Evolutionary conservation across 1,140 invertebrate genomes (phyloP), one percentile per base, ranked within the genome.

Genomic region (Ephestia elutella): DNA sequence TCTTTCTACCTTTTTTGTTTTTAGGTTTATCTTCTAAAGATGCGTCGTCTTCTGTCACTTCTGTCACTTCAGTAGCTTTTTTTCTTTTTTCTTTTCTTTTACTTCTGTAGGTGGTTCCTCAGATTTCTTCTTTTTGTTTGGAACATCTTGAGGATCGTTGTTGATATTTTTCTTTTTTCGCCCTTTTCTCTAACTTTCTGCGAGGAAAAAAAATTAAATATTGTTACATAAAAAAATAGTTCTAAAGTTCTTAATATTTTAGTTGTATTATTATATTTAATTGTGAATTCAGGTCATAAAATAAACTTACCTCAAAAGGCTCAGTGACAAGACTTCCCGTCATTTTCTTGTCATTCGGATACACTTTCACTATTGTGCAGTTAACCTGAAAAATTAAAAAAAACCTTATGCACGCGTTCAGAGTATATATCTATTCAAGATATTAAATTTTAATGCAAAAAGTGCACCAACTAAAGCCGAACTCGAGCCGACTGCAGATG

Each of bases 301-400:
- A 25, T 25, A 25, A 21, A 53, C 79, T 81, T 59, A 86, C 82
- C 5, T 44, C 53, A 0, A 64, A 66, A 11, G 82, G 80, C 8
- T 57, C 65, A 5, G 71, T 68, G 8, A 66, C 77, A 13, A 90
- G 62, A 49, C 79, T 88, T 5, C 89, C 73, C 0, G 60, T 75
- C 63, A 91, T 82, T 70, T 83, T 90, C 56, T 75, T 77, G 0
- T 65, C 57, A 5, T 84, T 63, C 0, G 73, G 15, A 9, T 90
- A 68, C 0, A 91, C 78, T 2, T 62, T 58, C n/a, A 89, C 64
- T 11, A 91, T 82, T 0, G 80, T 85, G 25, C 87, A 89, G 11
- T 78, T 78, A 18, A 89, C 82, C 87, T 89, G 64, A 80, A 44
- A 63, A 44, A 15, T 10, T 9, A 3, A 44, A 3, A 44, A 44